phyloP scores from a whole-genome alignment of 1,140 invertebrate species.

The Bemisia tabaci region DNA sequence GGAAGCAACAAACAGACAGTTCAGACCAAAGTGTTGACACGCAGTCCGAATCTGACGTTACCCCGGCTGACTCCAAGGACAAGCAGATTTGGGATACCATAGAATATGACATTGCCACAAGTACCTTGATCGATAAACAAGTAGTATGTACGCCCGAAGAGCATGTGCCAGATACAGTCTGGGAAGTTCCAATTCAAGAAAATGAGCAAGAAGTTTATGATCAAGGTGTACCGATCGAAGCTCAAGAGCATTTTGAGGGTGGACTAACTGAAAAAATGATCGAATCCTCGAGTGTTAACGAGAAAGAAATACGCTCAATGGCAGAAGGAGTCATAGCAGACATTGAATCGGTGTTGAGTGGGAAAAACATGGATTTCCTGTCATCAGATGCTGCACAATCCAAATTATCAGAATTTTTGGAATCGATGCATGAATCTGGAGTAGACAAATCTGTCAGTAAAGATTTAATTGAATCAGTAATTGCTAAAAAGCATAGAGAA shows the following conservation, averaged over 20 bases:
- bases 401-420: conserved; percentile 28
- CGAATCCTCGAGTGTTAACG: neutral
- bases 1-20: conserved; percentile 18
- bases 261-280: neutral
- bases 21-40: conserved; percentile 38
- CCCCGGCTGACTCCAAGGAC: conserved; percentile 29
- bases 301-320: conserved; percentile 19
- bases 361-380: conserved; percentile 14
- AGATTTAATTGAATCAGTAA: conserved; percentile 34
- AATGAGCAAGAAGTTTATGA: conserved; percentile 24
- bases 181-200: conserved; percentile 46
- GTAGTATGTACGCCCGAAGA: conserved; percentile 33
- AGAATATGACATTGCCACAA: neutral
- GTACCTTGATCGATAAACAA: neutral
- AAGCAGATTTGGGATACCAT: conserved; percentile 24
- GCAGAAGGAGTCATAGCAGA: conserved; percentile 37
- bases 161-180: conserved; percentile 42
- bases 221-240: conserved; percentile 27
- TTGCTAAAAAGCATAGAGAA: conserved; percentile 34
- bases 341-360: conserved; percentile 32
- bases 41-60: conserved; percentile 38
- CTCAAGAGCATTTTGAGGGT: conserved; percentile 17
- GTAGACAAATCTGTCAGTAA: neutral
- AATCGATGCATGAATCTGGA: neutral
- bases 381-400: conserved; percentile 22